Percentiles rank a stretch among this genome's conserved stretches.
Conservation (phyloP, 2,888 invertebrate species). For the Steinernema hermaphroditum region DNA sequence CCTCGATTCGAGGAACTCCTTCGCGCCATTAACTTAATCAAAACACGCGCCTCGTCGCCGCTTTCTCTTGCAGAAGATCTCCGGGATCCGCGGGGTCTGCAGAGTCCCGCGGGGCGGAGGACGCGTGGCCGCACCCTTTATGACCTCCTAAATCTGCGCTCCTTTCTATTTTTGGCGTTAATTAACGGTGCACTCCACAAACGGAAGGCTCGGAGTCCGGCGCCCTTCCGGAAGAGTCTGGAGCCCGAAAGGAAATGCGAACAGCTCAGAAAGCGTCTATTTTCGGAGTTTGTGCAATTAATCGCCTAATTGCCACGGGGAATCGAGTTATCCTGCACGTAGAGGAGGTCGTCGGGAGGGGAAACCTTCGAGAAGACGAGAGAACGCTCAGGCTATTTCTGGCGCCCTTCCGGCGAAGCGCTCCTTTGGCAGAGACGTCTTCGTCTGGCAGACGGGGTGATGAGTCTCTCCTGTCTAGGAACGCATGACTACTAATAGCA, state of each 20-base stretch:
- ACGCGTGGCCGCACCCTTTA: slow-evolving; percentile 18
- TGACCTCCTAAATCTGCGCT: background rate
- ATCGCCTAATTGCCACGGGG: background rate
- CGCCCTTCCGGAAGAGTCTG: background rate
- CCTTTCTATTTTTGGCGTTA: background rate
- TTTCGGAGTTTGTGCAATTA: background rate
- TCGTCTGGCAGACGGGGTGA: too few species aligned
- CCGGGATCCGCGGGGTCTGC: too few species aligned
- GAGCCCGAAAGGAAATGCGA: background rate
- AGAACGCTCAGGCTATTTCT: too few species aligned
- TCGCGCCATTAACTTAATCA: slow-evolving; percentile 15
- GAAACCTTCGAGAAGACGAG: slow-evolving; percentile 2
- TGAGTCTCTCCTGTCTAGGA: too few species aligned
- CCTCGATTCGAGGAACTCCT: background rate
- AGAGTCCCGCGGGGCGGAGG: too few species aligned
- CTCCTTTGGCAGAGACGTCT: too few species aligned
- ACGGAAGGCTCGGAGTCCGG: background rate
- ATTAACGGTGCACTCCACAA: background rate
- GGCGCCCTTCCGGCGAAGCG: too few species aligned
- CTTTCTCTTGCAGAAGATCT: background rate
- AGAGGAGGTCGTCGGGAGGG: background rate
- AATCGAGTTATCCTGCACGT: background rate
- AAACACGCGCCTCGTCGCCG: background rate
- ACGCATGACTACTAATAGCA: too few species aligned
- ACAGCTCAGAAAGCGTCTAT: background rate